Base-by-base conservation (phyloP, 2,888 invertebrate species). In the Epinotia brunnichana region DNA sequence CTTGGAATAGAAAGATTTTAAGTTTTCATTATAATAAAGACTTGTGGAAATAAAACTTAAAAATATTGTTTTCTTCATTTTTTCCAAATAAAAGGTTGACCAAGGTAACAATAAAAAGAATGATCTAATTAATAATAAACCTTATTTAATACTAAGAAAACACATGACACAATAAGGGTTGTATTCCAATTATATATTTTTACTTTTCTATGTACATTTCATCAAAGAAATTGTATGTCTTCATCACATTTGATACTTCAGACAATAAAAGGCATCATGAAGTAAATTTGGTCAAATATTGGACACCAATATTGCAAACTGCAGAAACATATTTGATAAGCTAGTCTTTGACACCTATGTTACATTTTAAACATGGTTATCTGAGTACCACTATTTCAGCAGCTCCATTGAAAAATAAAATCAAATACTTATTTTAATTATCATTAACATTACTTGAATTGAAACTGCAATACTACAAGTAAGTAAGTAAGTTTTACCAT, bases 1-100 rank as follows among this genome's bases (percentile, higher is more conserved):
- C 94, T 69, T 97, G 97, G 97, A 94, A 95, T 64, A 94, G 97
- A 81, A 95, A 94, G 85, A 91, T 96, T 75, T 90, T 95, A 79
- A 94, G 96, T 84, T 97, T 95, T 84, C 92, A 94, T 80, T 79
- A 24, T 44, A 51, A 24, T 0, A 59, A 41, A 44, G 63, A 53
- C 21, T 3, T 56, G 4, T 41, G 41, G 17, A 53, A n/a, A 39
- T 41, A 54, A 64, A 15, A 64, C 35, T 17, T 51, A 53, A 64
- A 29, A 53, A 35, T 35, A 13, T 1, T 11, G 17, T 51, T 64
- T 54, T 21, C 19, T 39, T 54, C 10, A 13, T 63, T 63, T 35
- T 54, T 64, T 53, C 15, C 0, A 13, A 19, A 64, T 19, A 35
- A 15, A 64, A 39, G 17, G 11, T 35, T 29, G 29, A 29, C 29